A percentile compares a stretch with the other conserved stretches of the same genome.
phyloP scores from a whole-genome alignment of 2,797 vertebrate genomes.

The Coilia nasus region DNA sequence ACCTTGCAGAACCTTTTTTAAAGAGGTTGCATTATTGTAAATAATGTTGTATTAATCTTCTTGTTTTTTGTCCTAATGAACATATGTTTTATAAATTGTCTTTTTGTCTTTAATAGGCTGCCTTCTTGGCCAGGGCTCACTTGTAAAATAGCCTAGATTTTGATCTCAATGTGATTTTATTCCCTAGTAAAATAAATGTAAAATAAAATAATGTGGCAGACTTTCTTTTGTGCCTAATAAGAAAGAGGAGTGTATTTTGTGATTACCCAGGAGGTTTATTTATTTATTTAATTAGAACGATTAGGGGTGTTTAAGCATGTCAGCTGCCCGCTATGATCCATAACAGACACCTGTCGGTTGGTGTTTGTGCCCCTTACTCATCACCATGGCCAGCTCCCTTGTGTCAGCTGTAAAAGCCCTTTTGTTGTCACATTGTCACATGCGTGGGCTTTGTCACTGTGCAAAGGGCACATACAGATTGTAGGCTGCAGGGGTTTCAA shows the following conservation, averaged over 20 bases:
- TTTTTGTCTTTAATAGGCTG: too few species aligned
- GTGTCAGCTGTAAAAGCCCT: constrained; percentile 62
- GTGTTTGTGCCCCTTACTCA: constrained; percentile 37
- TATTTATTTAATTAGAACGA: too few species aligned
- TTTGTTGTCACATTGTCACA: constrained; percentile 71
- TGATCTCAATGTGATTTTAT: too few species aligned
- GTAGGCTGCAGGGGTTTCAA: constrained; percentile 51
- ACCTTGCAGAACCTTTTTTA: not conserved
- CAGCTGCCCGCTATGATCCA: constrained; percentile 36
- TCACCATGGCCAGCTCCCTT: constrained; percentile 41
- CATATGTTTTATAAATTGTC: too few species aligned
- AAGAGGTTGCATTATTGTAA: not conserved
- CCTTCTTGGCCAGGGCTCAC: too few species aligned
- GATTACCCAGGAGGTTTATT: not conserved
- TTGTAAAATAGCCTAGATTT: too few species aligned
- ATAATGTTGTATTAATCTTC: too few species aligned
- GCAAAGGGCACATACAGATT: constrained; percentile 50
- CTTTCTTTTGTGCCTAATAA: not conserved
- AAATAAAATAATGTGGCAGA: not conserved
- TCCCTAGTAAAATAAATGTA: too few species aligned
- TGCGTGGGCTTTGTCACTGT: constrained; percentile 63
- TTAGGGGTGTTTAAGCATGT: not conserved
- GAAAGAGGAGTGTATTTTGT: not conserved
- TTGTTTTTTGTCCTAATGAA: too few species aligned
- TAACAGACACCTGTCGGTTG: constrained; percentile 41